phyloP scores from a whole-genome alignment of 2,797 vertebrate genomes.

The Halcyon badia region DNA sequence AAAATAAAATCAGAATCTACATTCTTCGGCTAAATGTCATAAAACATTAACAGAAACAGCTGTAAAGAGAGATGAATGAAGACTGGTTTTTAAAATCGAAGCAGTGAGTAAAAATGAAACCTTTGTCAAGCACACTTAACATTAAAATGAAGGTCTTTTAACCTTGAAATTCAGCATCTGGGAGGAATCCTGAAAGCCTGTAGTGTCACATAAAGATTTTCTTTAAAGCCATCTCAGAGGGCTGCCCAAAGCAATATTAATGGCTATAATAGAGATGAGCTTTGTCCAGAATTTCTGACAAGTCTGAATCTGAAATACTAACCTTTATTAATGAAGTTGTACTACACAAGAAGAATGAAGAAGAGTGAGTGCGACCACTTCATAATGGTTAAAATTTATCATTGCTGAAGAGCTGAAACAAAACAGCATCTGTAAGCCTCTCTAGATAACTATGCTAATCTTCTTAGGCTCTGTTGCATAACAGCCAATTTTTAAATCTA shows the following conservation, averaged over 20 bases:
- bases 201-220: background rate
- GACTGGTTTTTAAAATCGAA: conserved; percentile 32
- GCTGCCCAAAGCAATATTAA: background rate
- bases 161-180: background rate
- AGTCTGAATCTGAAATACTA: background rate
- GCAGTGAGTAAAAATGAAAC: conserved; percentile 31
- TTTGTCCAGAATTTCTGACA: conserved; percentile 7
- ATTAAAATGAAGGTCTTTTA: background rate
- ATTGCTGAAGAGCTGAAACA: background rate
- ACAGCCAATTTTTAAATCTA: background rate
- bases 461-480: background rate
- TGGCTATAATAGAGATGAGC: background rate
- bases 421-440: background rate
- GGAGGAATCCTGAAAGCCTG: background rate
- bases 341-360: background rate
- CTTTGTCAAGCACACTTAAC: background rate
- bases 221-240: background rate
- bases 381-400: background rate
- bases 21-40: conserved; percentile 1
- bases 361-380: background rate
- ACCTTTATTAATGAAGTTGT: background rate
- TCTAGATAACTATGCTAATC: background rate
- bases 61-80: background rate
- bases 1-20: background rate
- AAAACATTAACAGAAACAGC: conserved; percentile 46